phyloP scores from a whole-genome alignment of 2,113 vertebrate genomes.

The Brachirus orientalis region DNA sequence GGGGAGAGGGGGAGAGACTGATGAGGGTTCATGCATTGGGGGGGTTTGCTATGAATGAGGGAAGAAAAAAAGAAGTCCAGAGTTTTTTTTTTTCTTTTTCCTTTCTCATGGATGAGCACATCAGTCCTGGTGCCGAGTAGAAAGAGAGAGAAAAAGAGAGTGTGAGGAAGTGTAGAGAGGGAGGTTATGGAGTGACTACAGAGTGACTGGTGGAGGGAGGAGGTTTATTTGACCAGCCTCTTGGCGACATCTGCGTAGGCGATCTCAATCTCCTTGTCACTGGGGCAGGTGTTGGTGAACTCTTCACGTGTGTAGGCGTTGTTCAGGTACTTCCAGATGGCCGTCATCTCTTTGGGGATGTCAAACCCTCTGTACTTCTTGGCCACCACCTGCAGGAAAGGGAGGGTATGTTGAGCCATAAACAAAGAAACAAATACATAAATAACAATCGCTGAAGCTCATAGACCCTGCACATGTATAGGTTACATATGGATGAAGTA shows the following conservation, averaged over 20 bases:
- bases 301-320: conserved; percentile 94
- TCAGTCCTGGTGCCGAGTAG: conserved; percentile 61
- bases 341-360: conserved; percentile 93
- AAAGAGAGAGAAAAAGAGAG: conserved; percentile 1
- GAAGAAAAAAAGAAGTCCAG: conserved; percentile 70
- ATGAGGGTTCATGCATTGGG: conserved; percentile 61
- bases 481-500: too few relatives aligned
- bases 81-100: conserved; percentile 43
- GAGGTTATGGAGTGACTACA: neutral
- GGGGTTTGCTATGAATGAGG: conserved; percentile 53
- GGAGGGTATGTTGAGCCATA: accelerated
- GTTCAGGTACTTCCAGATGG: conserved; percentile 95
- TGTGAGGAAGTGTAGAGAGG: neutral
- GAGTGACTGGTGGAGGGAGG: neutral
- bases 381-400: conserved; percentile 89
- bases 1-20: neutral
- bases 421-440: neutral
- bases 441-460: too few relatives aligned
- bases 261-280: conserved; percentile 96
- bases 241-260: conserved; percentile 97
- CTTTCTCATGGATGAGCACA: conserved; percentile 67
- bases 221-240: conserved; percentile 92
- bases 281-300: conserved; percentile 98
- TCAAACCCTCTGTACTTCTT: conserved; percentile 97
- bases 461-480: too few relatives aligned